These are phyloP conservation scores for Drosophila mulleri DNA, from an alignment of 2,888 invertebrate genomes.

Conservation along the genomic window DNA sequence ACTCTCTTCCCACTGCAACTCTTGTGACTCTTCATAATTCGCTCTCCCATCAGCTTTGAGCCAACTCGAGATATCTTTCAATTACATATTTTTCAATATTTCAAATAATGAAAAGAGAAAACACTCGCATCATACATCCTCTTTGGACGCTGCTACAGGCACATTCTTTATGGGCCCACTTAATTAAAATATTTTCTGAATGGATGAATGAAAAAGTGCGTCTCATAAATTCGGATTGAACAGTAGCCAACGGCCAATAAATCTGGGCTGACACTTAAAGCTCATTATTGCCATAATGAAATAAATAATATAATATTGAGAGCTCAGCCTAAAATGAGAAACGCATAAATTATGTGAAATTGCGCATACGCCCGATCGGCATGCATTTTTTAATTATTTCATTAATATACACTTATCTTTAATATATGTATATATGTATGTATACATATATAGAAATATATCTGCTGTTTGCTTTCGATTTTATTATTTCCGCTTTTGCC, in stretches of 20 bases:
- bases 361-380: background rate
- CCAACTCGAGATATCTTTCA: background rate
- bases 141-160: background rate
- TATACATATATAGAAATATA: background rate
- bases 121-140: background rate
- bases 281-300: constrained; percentile 64
- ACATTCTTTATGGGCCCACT: constrained; percentile 21
- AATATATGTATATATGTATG: no score
- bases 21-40: background rate
- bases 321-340: constrained; percentile 5
- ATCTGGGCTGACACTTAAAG: constrained; percentile 44
- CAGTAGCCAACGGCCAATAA: constrained; percentile 31
- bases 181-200: constrained; percentile 51
- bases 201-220: constrained; percentile 34
- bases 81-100: background rate
- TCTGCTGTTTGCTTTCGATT: constrained; percentile 3
- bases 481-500: constrained; percentile 22
- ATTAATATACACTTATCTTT: background rate
- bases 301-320: constrained; percentile 56
- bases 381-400: background rate
- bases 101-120: background rate
- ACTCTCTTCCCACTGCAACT: background rate
- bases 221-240: constrained; percentile 42
- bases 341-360: constrained; percentile 11
- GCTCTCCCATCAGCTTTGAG: no score